A percentile compares a stretch with the other conserved stretches of the same genome.
Evolutionary conservation across 2,113 vertebrate species (phyloP).

Genomic region (Bungarus multicinctus): DNA sequence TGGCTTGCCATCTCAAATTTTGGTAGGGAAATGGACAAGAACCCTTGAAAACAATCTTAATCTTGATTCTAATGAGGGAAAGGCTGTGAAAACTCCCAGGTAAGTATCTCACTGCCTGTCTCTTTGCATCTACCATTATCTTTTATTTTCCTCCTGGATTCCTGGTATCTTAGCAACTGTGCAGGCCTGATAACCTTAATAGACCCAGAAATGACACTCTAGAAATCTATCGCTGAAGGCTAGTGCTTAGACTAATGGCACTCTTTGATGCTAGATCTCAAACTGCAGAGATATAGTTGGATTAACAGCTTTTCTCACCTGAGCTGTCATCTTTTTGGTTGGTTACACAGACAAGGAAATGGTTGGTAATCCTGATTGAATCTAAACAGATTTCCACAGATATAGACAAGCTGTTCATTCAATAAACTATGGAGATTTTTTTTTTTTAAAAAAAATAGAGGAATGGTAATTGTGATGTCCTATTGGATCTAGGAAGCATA

Average conservation of each 20-base stretch:
- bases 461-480: conserved; percentile 28
- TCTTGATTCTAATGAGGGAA: conserved; percentile 65
- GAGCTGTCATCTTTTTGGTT: conserved; percentile 45
- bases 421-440: neutral
- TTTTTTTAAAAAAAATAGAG: neutral
- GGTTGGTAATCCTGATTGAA: conserved; percentile 50
- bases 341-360: conserved; percentile 17
- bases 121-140: conserved; percentile 55
- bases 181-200: conserved; percentile 64
- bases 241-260: conserved; percentile 58
- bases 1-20: conserved; percentile 52
- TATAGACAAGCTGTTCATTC: conserved; percentile 3
- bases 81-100: conserved; percentile 46
- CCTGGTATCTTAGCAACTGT: conserved; percentile 72
- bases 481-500: neutral
- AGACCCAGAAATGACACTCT: conserved; percentile 66
- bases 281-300: conserved; percentile 48
- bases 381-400: conserved; percentile 56
- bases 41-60: conserved; percentile 66
- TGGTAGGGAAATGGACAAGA: conserved; percentile 60
- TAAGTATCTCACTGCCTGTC: conserved; percentile 59
- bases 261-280: conserved; percentile 54
- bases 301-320: conserved; percentile 50
- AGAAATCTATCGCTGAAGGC: conserved; percentile 63
- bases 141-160: conserved; percentile 68